phyloP scores from a whole-genome alignment of 2,888 invertebrate species.

The Morinoia aosen region DNA sequence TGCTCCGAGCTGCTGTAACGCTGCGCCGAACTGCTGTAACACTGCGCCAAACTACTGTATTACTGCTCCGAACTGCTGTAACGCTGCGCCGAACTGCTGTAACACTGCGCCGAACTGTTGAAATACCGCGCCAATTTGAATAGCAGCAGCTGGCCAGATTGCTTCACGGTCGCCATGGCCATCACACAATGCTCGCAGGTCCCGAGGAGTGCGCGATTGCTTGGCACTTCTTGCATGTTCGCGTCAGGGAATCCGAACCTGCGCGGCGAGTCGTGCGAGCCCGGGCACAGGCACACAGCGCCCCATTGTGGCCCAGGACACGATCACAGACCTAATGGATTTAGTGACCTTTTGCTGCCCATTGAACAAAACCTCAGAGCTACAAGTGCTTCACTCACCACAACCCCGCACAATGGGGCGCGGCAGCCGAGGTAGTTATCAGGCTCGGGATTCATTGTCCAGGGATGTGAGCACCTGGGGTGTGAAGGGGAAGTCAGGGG shows the following conservation, averaged over 20 bases:
- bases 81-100: no score
- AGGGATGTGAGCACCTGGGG: not conserved
- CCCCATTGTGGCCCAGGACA: constrained; percentile 26
- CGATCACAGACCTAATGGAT: constrained; percentile 36
- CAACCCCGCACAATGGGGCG: not conserved
- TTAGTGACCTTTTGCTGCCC: constrained; percentile 45
- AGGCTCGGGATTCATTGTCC: not conserved
- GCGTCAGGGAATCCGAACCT: not conserved
- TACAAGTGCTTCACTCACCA: not conserved
- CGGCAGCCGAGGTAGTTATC: not conserved
- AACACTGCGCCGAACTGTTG: no score
- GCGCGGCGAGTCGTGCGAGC: not conserved
- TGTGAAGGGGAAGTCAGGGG: not conserved
- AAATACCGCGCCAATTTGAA: not conserved
- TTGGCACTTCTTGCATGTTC: constrained; percentile 10
- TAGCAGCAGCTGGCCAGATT: not conserved
- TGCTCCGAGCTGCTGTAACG: no score
- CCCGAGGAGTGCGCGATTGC: not conserved
- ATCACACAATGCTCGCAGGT: not conserved
- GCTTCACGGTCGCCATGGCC: not conserved
- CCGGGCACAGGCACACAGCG: not conserved
- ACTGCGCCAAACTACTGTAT: no score
- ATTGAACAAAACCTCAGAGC: constrained; percentile 22
- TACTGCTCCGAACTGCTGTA: no score
- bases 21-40: no score